These are phyloP conservation scores for Drosophila pachea DNA, from an alignment of 1,140 invertebrate species.

Conservation along the genomic window DNA sequence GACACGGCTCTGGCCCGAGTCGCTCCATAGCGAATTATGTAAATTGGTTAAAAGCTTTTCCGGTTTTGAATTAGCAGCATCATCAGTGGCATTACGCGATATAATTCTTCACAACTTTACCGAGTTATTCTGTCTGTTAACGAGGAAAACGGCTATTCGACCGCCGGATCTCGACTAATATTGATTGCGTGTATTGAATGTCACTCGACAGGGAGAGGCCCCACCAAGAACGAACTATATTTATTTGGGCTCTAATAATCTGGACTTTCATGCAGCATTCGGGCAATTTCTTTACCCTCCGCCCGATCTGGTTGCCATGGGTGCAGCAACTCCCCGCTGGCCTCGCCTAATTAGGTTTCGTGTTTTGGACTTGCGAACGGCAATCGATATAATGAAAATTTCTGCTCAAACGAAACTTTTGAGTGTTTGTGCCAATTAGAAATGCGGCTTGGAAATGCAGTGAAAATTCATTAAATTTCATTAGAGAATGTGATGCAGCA, in stretches of 20 bases:
- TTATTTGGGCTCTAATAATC: no score
- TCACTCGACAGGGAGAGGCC: no score
- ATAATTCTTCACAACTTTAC: constrained; percentile 58
- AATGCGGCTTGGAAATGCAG: constrained; percentile 43
- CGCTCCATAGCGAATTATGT: constrained; percentile 67
- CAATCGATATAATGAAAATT: constrained; percentile 13
- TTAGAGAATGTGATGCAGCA: constrained; percentile 51
- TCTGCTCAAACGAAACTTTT: constrained; percentile 5
- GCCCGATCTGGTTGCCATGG: background rate
- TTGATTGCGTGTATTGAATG: background rate
- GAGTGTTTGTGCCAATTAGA: constrained; percentile 36
- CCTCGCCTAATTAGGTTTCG: constrained; percentile 11
- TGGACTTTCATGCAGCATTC: no score
- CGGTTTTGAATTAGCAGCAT: constrained; percentile 76
- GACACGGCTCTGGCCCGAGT: constrained; percentile 7
- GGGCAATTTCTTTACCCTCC: background rate
- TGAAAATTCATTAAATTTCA: constrained; percentile 58
- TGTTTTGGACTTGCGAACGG: background rate
- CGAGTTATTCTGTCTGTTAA: constrained; percentile 30
- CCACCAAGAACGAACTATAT: no score
- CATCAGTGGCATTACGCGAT: constrained; percentile 61
- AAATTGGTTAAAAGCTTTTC: constrained; percentile 77
- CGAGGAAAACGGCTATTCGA: no score
- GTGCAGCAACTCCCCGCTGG: background rate
- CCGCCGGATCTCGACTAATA: background rate